These are phyloP conservation scores for Zelleria hepariella DNA, from an alignment of 2,888 invertebrate species.

Conservation along the genomic window DNA sequence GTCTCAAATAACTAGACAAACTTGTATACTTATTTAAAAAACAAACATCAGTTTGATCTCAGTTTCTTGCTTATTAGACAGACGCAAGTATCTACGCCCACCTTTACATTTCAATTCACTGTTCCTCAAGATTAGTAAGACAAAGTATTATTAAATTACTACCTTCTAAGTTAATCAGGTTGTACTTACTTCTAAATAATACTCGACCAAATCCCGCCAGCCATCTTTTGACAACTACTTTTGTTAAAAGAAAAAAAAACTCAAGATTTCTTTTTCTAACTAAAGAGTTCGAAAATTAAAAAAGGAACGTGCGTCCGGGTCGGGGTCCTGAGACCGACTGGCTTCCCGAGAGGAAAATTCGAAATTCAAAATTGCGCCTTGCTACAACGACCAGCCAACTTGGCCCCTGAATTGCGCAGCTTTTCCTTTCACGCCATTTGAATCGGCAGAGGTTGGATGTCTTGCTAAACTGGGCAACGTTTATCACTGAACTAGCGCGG, in stretches of 20 bases:
- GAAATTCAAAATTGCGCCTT: conserved; percentile 27
- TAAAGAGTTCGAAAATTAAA: conserved; percentile 8
- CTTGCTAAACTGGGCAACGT: conserved; percentile 24
- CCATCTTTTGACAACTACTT: conserved; percentile 20
- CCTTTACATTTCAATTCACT: not conserved
- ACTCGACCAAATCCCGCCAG: conserved; percentile 21
- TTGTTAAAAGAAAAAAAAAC: conserved; percentile 16
- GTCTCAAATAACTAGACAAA: too few relatives aligned
- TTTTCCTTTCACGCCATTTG: conserved; percentile 31
- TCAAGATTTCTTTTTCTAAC: conserved; percentile 14
- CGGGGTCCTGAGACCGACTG: conserved; percentile 31
- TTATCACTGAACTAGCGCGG: conserved; percentile 29
- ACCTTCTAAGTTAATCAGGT: not conserved
- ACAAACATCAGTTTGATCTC: too few relatives aligned
- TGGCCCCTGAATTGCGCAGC: conserved; percentile 31
- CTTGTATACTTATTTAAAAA: too few relatives aligned
- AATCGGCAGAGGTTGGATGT: conserved; percentile 22
- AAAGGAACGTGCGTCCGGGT: conserved; percentile 21
- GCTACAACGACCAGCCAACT: conserved; percentile 10
- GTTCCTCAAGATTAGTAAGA: not conserved
- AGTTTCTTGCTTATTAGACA: too few relatives aligned
- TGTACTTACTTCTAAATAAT: conserved; percentile 44
- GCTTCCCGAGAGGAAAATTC: conserved; percentile 24
- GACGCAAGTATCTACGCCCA: not conserved
- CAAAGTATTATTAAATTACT: not conserved